Conservation (phyloP, 2,113 vertebrate species). For the Galbula dea region DNA sequence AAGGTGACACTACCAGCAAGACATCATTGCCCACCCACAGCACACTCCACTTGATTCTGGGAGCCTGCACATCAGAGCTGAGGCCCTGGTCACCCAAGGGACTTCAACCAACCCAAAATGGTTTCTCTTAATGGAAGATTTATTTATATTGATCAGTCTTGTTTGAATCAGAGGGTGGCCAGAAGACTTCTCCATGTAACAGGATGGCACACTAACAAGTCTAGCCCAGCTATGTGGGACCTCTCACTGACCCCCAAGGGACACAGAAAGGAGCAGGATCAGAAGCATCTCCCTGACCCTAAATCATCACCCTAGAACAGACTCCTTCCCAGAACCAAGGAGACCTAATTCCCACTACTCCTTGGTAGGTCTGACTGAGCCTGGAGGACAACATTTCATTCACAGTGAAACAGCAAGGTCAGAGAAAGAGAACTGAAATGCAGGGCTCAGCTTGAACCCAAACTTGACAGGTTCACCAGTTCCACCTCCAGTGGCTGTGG, state of each 20-base stretch:
- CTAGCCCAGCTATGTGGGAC: neutral
- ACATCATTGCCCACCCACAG: neutral
- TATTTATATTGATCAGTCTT: neutral
- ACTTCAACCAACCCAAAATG: neutral
- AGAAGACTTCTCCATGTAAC: neutral
- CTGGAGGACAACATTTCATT: neutral
- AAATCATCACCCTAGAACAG: too few relatives aligned
- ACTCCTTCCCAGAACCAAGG: neutral
- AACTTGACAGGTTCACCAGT: neutral
- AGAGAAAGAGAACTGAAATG: neutral
- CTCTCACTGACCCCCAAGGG: neutral
- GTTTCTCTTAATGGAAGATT: neutral
- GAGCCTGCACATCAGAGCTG: neutral
- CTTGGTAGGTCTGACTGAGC: neutral
- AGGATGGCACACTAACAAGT: neutral
- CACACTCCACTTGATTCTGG: too few relatives aligned
- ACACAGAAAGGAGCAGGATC: neutral
- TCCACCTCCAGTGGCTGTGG: neutral
- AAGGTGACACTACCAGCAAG: neutral
- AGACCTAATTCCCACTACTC: neutral
- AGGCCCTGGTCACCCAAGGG: neutral
- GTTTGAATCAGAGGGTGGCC: neutral
- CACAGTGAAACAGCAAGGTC: neutral
- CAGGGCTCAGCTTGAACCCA: neutral
- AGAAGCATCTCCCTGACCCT: neutral